A percentile compares a stretch with the other conserved stretches of the same genome.
Conservation (phyloP, 2,797 vertebrate genomes). For the Myotis findleyi region DNA sequence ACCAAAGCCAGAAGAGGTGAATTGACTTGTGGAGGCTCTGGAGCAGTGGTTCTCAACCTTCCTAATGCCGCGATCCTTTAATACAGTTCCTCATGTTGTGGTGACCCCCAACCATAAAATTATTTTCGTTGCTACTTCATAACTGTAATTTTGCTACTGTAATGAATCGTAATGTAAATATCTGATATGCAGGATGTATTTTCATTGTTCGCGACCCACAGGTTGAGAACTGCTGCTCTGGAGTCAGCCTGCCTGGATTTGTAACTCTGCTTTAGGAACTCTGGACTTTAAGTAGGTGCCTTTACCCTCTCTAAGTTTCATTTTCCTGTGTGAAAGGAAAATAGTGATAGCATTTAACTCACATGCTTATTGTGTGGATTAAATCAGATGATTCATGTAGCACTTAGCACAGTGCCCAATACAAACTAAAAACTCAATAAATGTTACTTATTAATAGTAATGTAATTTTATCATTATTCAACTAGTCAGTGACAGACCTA, state of each 20-base stretch:
- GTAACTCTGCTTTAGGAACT: neutral
- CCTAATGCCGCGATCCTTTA: too few relatives aligned
- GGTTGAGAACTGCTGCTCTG: neutral
- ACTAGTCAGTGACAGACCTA: constrained; percentile 38
- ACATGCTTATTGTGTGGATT: neutral
- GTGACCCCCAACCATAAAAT: too few relatives aligned
- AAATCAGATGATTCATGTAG: constrained; percentile 23
- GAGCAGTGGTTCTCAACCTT: neutral
- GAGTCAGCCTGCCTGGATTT: neutral
- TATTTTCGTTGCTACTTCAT: too few relatives aligned
- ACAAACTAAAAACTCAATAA: constrained; percentile 38
- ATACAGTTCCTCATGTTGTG: too few relatives aligned
- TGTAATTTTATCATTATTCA: constrained; percentile 43
- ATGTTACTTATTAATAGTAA: constrained; percentile 39
- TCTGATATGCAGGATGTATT: too few relatives aligned
- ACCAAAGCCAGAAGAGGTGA: constrained; percentile 31
- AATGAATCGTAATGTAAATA: too few relatives aligned
- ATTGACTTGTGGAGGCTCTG: neutral
- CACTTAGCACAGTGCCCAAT: neutral
- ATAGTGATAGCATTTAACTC: constrained; percentile 28
- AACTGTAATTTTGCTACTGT: too few relatives aligned
- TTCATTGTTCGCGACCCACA: too few relatives aligned
- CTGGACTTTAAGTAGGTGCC: neutral
- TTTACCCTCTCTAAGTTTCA: neutral
- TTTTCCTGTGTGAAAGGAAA: constrained; percentile 46